Percentiles rank a stretch among this genome's conserved stretches.
Conservation (phyloP, 1,140 invertebrate species). For the Heliothis subflexa region DNA sequence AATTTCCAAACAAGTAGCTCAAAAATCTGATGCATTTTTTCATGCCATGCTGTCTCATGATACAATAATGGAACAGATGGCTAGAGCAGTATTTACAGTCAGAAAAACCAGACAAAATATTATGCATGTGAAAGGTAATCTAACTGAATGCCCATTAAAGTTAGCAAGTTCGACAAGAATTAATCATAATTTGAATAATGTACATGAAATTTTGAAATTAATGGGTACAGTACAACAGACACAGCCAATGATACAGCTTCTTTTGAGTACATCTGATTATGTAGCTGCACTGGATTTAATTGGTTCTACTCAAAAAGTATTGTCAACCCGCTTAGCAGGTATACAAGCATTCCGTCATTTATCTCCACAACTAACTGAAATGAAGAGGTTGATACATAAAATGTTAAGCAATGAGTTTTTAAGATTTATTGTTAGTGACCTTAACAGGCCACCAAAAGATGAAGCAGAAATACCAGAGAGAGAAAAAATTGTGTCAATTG, state of each 20-base stretch:
- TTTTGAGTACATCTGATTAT: constrained; percentile 98
- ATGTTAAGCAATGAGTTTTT: constrained; percentile 98
- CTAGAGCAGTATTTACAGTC: constrained; percentile 93
- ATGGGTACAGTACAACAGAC: constrained; percentile 99
- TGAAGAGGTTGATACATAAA: constrained; percentile 98
- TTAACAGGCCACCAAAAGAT: constrained; percentile 93
- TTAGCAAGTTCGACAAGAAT: constrained; percentile 90
- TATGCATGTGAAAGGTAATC: constrained; percentile 90
- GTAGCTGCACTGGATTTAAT: constrained; percentile 99
- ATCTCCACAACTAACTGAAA: constrained; percentile 97
- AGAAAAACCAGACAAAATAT: constrained; percentile 90
- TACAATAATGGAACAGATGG: constrained; percentile 95
- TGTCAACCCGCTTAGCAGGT: constrained; percentile 95
- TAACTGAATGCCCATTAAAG: constrained; percentile 93
- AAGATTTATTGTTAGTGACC: constrained; percentile 95
- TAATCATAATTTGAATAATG: constrained; percentile 88
- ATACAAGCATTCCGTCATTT: constrained; percentile 98
- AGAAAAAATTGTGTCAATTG: constrained; percentile 95
- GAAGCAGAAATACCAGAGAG: constrained; percentile 89
- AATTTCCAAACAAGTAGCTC: constrained; percentile 98
- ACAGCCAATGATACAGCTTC: constrained; percentile 97
- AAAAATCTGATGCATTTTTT: constrained; percentile 98
- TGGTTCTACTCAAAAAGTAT: constrained; percentile 97
- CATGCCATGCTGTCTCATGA: constrained; percentile 99
- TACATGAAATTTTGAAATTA: constrained; percentile 93